A percentile compares a stretch with the other conserved stretches of the same genome.
These are phyloP conservation scores for Clarias laeviceps DNA, from an alignment of 2,797 vertebrate species.

Conservation along the genomic window DNA sequence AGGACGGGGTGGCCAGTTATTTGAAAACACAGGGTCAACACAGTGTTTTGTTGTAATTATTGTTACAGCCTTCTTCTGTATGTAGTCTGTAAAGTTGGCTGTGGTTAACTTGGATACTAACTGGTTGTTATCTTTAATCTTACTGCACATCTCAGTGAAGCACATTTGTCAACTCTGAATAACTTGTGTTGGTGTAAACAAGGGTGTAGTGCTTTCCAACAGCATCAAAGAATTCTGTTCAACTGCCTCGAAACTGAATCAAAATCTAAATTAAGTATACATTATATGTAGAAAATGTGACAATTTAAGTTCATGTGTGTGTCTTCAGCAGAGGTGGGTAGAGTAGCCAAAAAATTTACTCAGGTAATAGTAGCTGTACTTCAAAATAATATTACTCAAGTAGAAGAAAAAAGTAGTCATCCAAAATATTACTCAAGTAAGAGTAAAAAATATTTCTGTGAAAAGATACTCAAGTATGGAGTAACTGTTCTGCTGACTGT, in stretches of 20 bases:
- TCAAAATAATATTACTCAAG: too few species aligned
- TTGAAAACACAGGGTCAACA: neutral
- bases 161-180: neutral
- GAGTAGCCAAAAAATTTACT: too few species aligned
- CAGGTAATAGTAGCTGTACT: too few species aligned
- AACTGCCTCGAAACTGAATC: neutral
- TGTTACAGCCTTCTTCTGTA: neutral
- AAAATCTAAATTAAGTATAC: neutral
- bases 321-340: neutral
- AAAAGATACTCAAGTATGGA: too few species aligned
- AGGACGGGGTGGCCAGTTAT: neutral
- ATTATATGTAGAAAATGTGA: neutral
- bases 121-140: slow-evolving; percentile 14
- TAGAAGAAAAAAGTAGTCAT: too few species aligned
- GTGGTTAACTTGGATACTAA: slow-evolving; percentile 17
- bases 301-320: neutral
- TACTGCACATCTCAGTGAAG: neutral
- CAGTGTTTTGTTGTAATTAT: slow-evolving; percentile 6
- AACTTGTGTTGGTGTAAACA: neutral
- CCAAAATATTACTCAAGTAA: too few species aligned
- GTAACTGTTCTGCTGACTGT: too few species aligned
- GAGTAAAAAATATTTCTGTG: too few species aligned
- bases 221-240: neutral
- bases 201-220: neutral
- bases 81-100: slow-evolving; percentile 1